Base-by-base conservation (phyloP, 2,113 vertebrate genomes). In the Cyanoramphus novaezelandiae region DNA sequence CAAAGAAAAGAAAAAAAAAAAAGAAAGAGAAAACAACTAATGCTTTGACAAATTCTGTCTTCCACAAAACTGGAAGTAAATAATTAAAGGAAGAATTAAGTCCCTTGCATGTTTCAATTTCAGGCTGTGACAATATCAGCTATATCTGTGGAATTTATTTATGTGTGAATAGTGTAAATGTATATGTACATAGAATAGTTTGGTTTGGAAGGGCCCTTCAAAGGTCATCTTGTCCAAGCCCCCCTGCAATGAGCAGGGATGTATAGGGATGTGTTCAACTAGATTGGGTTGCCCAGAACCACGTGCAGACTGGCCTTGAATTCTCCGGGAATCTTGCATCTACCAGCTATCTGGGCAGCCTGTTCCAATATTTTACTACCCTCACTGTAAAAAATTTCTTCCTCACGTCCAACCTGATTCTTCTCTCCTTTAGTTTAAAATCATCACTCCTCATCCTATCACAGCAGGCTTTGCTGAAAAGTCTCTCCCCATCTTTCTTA, bases 51-150 rank as follows among this genome's bases (percentile, higher is more conserved):
- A 97, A 93, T 20, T 77, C 41, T 71, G 4, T 47, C 90, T 94
- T 97, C 95, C 20, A 63, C 53, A 59, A 91, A 95, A 77, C 57
- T 94, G 35, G 63, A 97, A 87, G 59, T 74, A 81, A 65, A 77
- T 89, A 15, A 83, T 94, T 97, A 96, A 93, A 96, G 63, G 63
- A 62, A 72, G 59, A 95, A 95, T 94, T 67, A 90, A 80, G 17
- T 72, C 57, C 65, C 76, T 93, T 67, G 75, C 31, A 55, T 13
- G 47, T 62, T 89, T 92, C 70, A 46, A 7, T 78, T 95, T 90
- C 83, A 92, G 72, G 17, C 57, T 96, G 68, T 96, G 90, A 93
- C 90, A 90, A 62, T 82, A 95, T 92, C 89, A 95, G 44, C 75
- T 55, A 82, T 62, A 37, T 81, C 92, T 71, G 33, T 77, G 63